Evolutionary conservation across 2,113 vertebrate species (phyloP), one percentile per base, ranked within the genome.

Genomic region (Psettodes erumei): DNA sequence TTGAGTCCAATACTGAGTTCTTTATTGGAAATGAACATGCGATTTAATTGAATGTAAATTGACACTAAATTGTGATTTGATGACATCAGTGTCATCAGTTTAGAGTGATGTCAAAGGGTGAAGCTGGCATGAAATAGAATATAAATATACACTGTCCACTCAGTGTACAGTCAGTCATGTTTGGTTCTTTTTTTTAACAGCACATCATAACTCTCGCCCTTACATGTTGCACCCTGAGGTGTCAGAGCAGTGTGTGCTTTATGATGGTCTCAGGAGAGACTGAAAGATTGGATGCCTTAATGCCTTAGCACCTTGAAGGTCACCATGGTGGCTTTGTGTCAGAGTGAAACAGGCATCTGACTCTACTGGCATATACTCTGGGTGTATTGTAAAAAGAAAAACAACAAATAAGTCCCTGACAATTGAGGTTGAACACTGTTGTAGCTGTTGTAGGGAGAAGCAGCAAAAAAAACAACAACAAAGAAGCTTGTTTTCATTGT

Each of bases 211-310:
- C 71, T 89, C 86, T 70, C 0, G 16, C 6, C 35, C 69, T 21
- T 55, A 10, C 68, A 67, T 66, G 56, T 70, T 12, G 8, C 58
- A 81, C 75, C 73, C 80, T 66, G 74, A 77, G 69, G 62, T 83
- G 85, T 90, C 90, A 82, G 73, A 33, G 63, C 78, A 23, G 48
- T 4, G 55, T 11, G 18, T 87, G 86, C 70, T 91, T 90, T 90
- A 91, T 85, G 86, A 80, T 1, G 8, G 37, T 47, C 71, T 50
- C 56, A 21, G 62, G 54, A 43, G 56, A 54, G 62, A 35, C 65
- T 40, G 61, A 83, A 74, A 81, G 75, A 91, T 89, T 87, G 83
- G 79, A 23, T 48, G 71, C 78, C 71, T 71, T n/a, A n/a, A 59
- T 65, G 59, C 77, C 71, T 81, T 83, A 51, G 73, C 60, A 84